phyloP scores from a whole-genome alignment of 2,113 vertebrate genomes.

The Mungos mungo region DNA sequence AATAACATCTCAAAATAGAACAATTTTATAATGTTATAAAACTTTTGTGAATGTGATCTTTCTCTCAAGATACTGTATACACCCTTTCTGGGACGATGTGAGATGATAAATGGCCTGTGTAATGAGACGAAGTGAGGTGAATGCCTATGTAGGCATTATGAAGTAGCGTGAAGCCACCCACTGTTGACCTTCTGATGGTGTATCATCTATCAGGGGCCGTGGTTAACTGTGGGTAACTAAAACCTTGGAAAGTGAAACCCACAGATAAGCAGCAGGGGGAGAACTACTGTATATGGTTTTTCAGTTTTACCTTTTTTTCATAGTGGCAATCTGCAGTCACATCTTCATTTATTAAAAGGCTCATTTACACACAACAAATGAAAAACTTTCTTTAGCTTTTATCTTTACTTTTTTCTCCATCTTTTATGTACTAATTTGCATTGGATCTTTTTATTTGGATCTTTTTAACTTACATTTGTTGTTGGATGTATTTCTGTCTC shows the following conservation, averaged over 20 bases:
- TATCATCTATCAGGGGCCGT: not conserved
- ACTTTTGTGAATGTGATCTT: not conserved
- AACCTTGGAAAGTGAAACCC: not conserved
- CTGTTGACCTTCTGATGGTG: not conserved
- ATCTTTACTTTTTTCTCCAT: not conserved
- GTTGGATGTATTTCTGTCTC: not conserved
- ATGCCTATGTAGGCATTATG: not conserved
- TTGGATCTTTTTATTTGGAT: not conserved
- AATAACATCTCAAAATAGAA: not conserved
- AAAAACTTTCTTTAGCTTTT: not conserved
- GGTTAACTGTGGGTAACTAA: not conserved
- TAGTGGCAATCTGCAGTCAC: not conserved
- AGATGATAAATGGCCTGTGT: not conserved
- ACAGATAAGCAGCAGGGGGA: not conserved
- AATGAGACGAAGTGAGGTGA: not conserved
- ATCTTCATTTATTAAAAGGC: not conserved
- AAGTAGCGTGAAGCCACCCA: not conserved
- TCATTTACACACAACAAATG: not conserved
- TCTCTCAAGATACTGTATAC: not conserved
- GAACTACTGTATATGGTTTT: not conserved
- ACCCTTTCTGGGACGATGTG: not conserved
- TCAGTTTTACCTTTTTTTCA: conserved; percentile 12
- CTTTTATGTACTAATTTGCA: not conserved
- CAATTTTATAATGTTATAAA: not conserved
- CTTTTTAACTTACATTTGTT: not conserved